Percentiles rank a stretch among this genome's conserved stretches.
These are phyloP conservation scores for Drosophila mulleri DNA, from an alignment of 2,888 invertebrate genomes.

Conservation along the genomic window DNA sequence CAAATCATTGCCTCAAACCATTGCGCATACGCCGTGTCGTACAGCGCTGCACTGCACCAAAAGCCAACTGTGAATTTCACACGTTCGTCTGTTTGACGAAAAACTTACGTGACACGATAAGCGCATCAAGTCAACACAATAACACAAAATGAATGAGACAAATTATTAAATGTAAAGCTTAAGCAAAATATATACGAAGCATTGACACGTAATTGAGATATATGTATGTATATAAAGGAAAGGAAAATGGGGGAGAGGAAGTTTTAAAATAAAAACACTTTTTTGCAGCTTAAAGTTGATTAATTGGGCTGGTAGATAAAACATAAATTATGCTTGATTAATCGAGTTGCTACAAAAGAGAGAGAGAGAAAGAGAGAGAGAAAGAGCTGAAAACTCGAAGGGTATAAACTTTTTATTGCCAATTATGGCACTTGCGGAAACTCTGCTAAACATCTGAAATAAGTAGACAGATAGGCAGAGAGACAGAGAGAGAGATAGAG, in stretches of 20 bases:
- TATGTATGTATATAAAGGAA: neutral
- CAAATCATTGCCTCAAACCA: constrained; percentile 31
- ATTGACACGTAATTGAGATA: constrained; percentile 45
- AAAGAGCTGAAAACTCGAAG: neutral
- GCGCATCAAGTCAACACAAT: constrained; percentile 37
- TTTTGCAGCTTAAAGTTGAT: neutral
- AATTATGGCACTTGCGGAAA: neutral
- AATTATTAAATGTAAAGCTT: neutral
- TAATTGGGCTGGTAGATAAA: neutral
- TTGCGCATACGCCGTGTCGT: constrained; percentile 42
- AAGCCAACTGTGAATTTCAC: constrained; percentile 53
- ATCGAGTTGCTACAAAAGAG: neutral
- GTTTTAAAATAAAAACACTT: too few species aligned
- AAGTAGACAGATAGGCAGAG: too few species aligned
- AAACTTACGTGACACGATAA: constrained; percentile 68
- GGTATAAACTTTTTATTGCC: neutral
- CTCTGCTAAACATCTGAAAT: neutral
- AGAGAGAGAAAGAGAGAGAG: too few species aligned
- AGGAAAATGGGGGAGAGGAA: neutral
- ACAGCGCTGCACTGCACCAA: neutral
- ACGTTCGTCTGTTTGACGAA: constrained; percentile 64
- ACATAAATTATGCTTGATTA: neutral
- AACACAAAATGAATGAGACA: neutral
- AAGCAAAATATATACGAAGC: constrained; percentile 10
- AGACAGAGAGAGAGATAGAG: too few species aligned